Conservation (phyloP, 37 sponge, comb jelly and placozoan genomes). For the Agelas oroides region DNA sequence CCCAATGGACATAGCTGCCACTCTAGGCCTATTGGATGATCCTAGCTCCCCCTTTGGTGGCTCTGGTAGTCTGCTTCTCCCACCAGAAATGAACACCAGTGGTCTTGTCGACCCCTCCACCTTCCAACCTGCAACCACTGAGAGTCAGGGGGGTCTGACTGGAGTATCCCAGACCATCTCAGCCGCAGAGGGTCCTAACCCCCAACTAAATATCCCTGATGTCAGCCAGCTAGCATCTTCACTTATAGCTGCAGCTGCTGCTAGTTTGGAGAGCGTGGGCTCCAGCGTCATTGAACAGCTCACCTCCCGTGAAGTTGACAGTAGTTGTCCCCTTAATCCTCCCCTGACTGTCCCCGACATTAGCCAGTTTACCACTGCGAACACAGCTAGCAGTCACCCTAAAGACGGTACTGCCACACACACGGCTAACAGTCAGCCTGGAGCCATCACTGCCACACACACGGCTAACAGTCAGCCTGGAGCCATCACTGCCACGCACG, state of each 20-base stretch:
- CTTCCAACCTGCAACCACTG: not conserved
- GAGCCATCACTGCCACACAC: no score
- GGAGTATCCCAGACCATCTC: no score
- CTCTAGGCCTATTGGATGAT: slow-evolving; percentile 39
- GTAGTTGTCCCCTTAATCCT: not conserved
- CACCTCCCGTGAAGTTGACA: no score
- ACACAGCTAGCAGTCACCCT: no score
- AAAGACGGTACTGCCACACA: no score
- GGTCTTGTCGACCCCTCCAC: slow-evolving; percentile 11
- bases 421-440: no score
- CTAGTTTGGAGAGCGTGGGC: no score
- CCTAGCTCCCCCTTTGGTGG: slow-evolving; percentile 5
- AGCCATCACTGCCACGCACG: no score
- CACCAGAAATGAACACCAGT: slow-evolving; percentile 19
- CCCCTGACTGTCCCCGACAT: slow-evolving; percentile 9
- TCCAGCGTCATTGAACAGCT: no score
- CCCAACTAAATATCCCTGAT: not conserved
- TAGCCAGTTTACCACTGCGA: not conserved
- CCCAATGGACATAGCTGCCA: slow-evolving; percentile 34
- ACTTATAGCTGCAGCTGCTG: not conserved
- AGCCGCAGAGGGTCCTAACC: not conserved
- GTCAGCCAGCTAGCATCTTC: slow-evolving; percentile 8
- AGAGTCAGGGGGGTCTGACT: not conserved
- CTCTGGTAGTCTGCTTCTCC: not conserved
- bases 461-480: no score